Evolutionary conservation across 2,113 vertebrate species (phyloP).

Genomic region (Dipodomys stephensi): DNA sequence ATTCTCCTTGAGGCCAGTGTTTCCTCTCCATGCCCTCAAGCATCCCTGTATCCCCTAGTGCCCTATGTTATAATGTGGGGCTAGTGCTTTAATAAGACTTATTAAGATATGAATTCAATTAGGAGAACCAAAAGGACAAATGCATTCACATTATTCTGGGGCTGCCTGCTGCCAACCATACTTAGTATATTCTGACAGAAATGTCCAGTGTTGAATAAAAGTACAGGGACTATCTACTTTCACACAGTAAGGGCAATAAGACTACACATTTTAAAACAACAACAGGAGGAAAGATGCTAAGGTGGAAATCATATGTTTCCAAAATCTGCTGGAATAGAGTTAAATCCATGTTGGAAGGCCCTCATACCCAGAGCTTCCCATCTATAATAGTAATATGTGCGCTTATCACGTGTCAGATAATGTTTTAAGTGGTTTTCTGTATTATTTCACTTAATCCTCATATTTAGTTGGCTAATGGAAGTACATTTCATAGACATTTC

Average conservation of each 20-base stretch:
- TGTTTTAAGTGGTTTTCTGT: neutral
- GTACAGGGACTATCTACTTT: neutral
- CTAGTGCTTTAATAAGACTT: neutral
- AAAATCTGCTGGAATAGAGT: neutral
- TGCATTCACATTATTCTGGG: neutral
- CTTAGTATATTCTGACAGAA: neutral
- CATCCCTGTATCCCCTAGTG: neutral
- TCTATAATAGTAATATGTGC: neutral
- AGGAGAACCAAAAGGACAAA: neutral
- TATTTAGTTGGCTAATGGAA: neutral
- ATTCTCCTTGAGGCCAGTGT: neutral
- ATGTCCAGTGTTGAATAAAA: neutral
- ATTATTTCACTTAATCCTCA: neutral
- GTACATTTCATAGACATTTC: neutral
- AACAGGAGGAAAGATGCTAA: neutral
- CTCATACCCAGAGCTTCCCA: neutral
- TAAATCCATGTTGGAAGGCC: neutral
- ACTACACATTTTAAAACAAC: neutral
- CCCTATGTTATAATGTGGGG: neutral
- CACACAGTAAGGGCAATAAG: neutral
- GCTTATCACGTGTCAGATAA: neutral
- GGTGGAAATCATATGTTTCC: neutral
- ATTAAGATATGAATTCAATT: neutral
- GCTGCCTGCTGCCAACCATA: constrained; percentile 53
- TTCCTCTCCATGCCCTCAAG: neutral